Conservation (phyloP, 2,797 vertebrate species). For the Nyctalus aviator region DNA sequence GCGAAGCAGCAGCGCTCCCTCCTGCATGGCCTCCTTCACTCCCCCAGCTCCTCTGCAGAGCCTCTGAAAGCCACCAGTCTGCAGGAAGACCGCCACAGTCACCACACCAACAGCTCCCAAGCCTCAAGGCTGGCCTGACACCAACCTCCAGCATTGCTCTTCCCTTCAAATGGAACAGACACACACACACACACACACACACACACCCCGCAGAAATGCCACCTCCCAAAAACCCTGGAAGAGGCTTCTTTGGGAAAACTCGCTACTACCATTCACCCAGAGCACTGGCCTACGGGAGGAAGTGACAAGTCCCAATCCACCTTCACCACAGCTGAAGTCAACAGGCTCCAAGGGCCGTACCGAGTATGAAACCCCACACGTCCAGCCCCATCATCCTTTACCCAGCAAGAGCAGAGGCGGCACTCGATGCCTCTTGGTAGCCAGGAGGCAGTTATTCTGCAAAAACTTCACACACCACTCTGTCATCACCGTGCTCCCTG, state of each 20-base stretch:
- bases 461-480: not conserved
- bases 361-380: not conserved
- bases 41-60: not conserved
- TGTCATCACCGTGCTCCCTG: not conserved
- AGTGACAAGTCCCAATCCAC: not conserved
- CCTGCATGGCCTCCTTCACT: not conserved
- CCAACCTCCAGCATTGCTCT: not conserved
- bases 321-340: not conserved
- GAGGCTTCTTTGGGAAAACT: not conserved
- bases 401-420: not conserved
- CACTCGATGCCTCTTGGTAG: not conserved
- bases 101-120: not conserved
- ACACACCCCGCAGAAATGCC: not conserved
- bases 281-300: not conserved
- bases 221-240: not conserved
- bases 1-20: not conserved
- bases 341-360: not conserved
- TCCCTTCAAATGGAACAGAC: conserved; percentile 10
- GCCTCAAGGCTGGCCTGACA: not conserved
- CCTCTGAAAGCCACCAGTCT: conserved; percentile 15
- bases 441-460: not conserved
- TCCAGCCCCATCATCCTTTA: no score
- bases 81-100: not conserved
- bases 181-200: no score
- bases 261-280: not conserved